Evolutionary conservation across 2,888 invertebrate genomes (phyloP), one percentile per base, ranked within the genome.

Genomic region (Zonitis immaculata): DNA sequence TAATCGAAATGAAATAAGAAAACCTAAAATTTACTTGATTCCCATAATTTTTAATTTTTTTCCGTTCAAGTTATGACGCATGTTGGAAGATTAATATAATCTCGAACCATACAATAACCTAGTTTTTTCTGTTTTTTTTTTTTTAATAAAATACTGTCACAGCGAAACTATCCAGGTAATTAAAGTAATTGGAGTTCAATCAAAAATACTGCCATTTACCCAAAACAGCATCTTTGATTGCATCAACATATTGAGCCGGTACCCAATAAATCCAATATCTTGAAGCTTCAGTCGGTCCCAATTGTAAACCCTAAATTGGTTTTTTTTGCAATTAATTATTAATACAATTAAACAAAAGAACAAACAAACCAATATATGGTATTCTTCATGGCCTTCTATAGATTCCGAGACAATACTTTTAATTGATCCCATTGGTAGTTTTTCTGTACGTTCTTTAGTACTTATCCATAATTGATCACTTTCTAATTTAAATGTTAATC

Each of bases 211-310:
- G 89, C 90, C 91, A 91, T 67, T 90, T 89, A 52, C 92, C 92
- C 46, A 93, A 82, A 56, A 94, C 86, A 54, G 92, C 89, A 71
- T 92, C 91, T 78, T 93, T 94, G 70, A 95, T 92, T 63, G 93
- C 91, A 70, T 91, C 89, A 49, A 92, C 83, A 73, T 91, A 95
- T 71, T 91, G 90, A 45, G 91, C 91, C 8, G 94, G 95, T 43
- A 95, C 92, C 94, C 94, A 95, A 77, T 95, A 95, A 56, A 95
- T 85, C 91, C 92, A 95, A 76, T 92, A 92, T 61, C 91, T 79
- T 26, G 93, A 93, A 4, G 92, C 92, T 76, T 94, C 94, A 46
- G 94, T 94, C 7, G 94, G 88, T 12, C 95, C 94, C 62, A 94
- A 77, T 77, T 95, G 94, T 56, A 95, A 81, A 51, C 88, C 93